Percentiles rank a stretch among this genome's conserved stretches.
Conservation (phyloP, 2,888 invertebrate species). For the Drosophila rellima region DNA sequence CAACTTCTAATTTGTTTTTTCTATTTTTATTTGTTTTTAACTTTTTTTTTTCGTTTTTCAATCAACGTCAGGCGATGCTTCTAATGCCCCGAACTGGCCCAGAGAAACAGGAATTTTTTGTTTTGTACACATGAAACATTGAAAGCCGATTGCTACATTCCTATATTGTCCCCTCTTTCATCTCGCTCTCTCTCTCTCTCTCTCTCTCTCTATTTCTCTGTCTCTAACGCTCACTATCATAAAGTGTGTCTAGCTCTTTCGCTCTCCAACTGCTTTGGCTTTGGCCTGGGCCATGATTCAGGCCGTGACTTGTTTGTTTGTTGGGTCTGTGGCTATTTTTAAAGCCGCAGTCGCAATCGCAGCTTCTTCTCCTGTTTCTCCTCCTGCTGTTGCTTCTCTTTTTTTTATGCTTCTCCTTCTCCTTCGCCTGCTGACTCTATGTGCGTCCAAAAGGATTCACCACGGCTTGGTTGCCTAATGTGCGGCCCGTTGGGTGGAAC, state of each 20-base stretch:
- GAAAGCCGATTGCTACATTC: conserved; percentile 74
- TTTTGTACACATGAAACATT: conserved; percentile 53
- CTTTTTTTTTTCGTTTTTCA: conserved; percentile 46
- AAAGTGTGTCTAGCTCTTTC: conserved; percentile 20
- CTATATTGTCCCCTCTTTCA: conserved; percentile 25
- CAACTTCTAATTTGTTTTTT: conserved; percentile 11
- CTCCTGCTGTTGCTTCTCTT: conserved; percentile 6
- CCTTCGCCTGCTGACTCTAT: conserved; percentile 6
- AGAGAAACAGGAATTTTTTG: conserved; percentile 69
- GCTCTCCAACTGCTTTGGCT: background rate
- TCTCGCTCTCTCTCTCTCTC: conserved; percentile 9
- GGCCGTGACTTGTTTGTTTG: conserved; percentile 77
- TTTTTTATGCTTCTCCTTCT: background rate
- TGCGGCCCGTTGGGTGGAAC: conserved; percentile 72
- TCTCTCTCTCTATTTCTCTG: conserved; percentile 11
- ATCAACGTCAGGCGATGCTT: conserved; percentile 61
- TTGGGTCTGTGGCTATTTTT: conserved; percentile 70
- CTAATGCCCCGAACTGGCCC: conserved; percentile 63
- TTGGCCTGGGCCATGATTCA: conserved; percentile 44
- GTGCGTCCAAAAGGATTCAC: conserved; percentile 52
- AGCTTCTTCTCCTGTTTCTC: conserved; percentile 20
- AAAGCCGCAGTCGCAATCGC: conserved; percentile 35
- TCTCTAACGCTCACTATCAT: background rate
- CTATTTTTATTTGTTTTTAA: conserved; percentile 3
- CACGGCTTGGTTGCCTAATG: conserved; percentile 56